Percentiles rank a stretch among this genome's conserved stretches.
phyloP scores from a whole-genome alignment of 2,797 vertebrate genomes.

The Pangasius sanitwongsei region DNA sequence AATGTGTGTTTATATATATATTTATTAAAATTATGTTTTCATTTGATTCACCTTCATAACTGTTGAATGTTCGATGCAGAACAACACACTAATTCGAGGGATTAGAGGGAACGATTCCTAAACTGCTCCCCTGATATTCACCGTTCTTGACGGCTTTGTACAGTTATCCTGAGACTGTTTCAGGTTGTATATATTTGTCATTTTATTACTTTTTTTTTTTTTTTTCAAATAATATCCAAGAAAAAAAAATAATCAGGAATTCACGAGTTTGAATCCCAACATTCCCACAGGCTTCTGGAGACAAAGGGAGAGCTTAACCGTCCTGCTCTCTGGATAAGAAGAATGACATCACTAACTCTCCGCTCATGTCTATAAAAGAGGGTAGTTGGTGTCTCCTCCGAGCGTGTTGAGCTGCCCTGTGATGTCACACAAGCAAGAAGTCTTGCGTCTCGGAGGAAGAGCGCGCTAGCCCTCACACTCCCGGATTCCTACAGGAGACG shows the following conservation, averaged over 20 bases:
- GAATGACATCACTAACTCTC: background rate
- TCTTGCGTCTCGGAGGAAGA: background rate
- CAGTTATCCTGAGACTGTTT: background rate
- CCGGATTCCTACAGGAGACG: background rate
- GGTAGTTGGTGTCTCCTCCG: background rate
- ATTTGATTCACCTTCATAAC: background rate
- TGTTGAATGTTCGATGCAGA: background rate
- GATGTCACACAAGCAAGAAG: background rate
- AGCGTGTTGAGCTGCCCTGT: background rate
- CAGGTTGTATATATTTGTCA: background rate
- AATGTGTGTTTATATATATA: too few species aligned
- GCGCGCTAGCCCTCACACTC: background rate
- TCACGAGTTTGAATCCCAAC: background rate
- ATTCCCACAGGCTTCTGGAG: background rate
- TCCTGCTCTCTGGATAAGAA: background rate
- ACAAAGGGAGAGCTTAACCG: background rate
- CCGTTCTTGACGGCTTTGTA: background rate
- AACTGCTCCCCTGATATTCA: background rate
- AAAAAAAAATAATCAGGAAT: background rate
- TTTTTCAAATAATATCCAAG: background rate
- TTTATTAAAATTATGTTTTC: background rate
- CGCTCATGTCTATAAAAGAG: background rate
- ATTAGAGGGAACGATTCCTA: background rate
- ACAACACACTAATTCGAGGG: background rate
- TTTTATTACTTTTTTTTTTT: background rate